Base-by-base conservation (phyloP, 2,888 invertebrate species). In the Netelia fuscicornis region DNA sequence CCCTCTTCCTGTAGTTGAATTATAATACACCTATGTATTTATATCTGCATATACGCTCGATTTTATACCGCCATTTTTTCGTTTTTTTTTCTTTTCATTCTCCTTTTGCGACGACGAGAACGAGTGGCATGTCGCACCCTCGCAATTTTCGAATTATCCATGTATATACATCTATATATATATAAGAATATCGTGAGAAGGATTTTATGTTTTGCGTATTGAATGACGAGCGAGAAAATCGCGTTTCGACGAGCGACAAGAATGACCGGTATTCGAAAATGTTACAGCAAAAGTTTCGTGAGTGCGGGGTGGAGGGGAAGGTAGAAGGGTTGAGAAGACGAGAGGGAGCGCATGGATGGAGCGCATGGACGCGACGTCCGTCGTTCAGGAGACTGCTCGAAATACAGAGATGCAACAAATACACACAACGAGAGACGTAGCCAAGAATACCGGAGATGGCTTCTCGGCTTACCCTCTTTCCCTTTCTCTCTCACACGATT, bases 401-500 rank as follows among this genome's bases (percentile, higher is more conserved):
- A 54, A 67, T 37, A 30, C 44, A 60, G 52, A 79, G 42, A 71
- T 54, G 72, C 17, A 80, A 64, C 54, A 13, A 20, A 37, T 11
- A 75, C 30, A 68, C 64, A 76, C 37, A 87, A 88, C 70, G 64
- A 62, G 48, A 44, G 58, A 52, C 90, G 90, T 89, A 90, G 91
- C 88, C 89, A 89, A 87, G 91, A 92, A 92, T 92, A 89, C 91
- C 90, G 88, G 87, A 88, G 91, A 91, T 90, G 90, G 90, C 90
- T 91, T 89, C 91, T 90, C 88, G 89, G 86, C 87, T 89, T 90
- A 89, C 89, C 85, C 89, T 89, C 80, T 60, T 76, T 56, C 37
- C 58, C 84, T 65, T 44, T 64, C 70, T 37, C 60, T 68, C 74
- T 74, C 75, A 62, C 54, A 37, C 52, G 65, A 68, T 67, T 81